Percentiles rank a stretch among this genome's conserved stretches.
phyloP scores from a whole-genome alignment of 2,888 invertebrate species.

The Eupithecia tripunctaria region DNA sequence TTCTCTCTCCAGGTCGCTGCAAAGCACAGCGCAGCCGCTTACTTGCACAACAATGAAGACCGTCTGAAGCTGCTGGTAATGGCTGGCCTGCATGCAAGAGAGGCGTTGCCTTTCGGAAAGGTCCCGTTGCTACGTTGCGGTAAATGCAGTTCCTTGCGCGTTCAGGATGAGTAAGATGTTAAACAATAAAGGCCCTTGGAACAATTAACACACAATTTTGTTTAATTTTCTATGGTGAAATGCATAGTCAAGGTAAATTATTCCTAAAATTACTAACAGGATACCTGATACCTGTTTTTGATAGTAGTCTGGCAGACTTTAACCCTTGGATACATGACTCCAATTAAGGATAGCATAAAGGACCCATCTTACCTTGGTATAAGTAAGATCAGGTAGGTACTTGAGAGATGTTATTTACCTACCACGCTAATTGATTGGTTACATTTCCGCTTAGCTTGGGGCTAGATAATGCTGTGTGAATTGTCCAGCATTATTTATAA shows the following conservation, averaged over 20 bases:
- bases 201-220: not conserved
- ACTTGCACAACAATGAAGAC: not conserved
- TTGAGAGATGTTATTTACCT: not conserved
- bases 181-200: not conserved
- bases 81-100: not conserved
- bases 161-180: not conserved
- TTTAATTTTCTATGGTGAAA: not conserved
- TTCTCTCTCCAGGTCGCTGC: not conserved
- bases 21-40: not conserved
- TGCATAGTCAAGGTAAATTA: not conserved
- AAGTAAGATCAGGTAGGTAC: not conserved
- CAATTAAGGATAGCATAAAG: not conserved
- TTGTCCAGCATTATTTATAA: too few species aligned
- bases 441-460: too few species aligned
- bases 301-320: conserved; percentile 1
- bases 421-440: not conserved
- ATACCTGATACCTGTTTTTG: not conserved
- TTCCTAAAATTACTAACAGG: not conserved
- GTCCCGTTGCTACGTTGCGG: not conserved
- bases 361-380: not conserved
- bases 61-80: not conserved
- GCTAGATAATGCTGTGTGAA: too few species aligned
- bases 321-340: not conserved
- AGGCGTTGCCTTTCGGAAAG: not conserved
- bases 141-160: not conserved